Evolutionary conservation across 2,797 vertebrate species (phyloP).

Genomic region (Sparidentex hasta): DNA sequence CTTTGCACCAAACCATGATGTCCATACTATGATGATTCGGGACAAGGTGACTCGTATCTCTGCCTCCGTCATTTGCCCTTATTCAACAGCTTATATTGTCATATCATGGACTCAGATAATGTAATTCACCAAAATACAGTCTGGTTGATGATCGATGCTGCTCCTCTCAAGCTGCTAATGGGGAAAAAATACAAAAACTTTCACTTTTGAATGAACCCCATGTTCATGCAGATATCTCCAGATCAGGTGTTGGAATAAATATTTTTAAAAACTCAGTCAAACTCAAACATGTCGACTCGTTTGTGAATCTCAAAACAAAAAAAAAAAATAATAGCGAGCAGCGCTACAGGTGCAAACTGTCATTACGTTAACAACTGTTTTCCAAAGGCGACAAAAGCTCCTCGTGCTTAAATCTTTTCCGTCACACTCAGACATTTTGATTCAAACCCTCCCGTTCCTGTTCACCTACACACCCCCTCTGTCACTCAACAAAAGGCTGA

Average conservation of each 20-base stretch:
- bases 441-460: neutral
- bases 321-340: neutral
- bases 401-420: neutral
- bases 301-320: neutral
- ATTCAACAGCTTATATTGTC: too few species aligned
- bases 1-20: too few species aligned
- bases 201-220: neutral
- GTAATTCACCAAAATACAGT: neutral
- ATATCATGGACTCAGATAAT: too few species aligned
- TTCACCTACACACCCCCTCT: neutral
- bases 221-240: neutral
- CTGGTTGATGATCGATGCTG: neutral
- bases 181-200: too few species aligned
- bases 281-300: neutral
- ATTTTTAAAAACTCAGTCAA: neutral
- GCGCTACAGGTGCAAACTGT: neutral
- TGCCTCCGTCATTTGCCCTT: too few species aligned
- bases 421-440: slow-evolving; percentile 9
- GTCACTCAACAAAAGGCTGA: neutral
- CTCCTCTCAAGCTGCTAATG: neutral
- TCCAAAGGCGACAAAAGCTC: slow-evolving; percentile 6
- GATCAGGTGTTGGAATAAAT: neutral
- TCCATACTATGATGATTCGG: too few species aligned
- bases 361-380: neutral
- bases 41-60: too few species aligned